These are phyloP conservation scores for Armadillidium nasatum DNA, from an alignment of 1,140 invertebrate genomes.

Conservation along the genomic window DNA sequence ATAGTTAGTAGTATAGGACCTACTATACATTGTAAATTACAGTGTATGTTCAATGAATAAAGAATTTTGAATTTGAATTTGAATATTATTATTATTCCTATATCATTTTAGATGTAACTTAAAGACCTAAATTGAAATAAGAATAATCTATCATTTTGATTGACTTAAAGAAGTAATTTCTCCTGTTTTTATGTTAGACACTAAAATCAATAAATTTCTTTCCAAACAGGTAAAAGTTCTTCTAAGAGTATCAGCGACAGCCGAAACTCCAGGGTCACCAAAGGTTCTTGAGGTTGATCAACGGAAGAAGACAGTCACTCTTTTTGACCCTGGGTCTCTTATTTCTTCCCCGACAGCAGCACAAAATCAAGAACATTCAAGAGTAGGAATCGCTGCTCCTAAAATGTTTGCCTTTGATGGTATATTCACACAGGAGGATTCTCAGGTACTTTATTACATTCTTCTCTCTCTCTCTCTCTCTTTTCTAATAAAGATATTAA, in stretches of 20 bases:
- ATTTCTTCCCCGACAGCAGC: slow-evolving; percentile 46
- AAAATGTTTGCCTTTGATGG: slow-evolving; percentile 97
- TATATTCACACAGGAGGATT: slow-evolving; percentile 84
- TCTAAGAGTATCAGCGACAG: slow-evolving; percentile 32
- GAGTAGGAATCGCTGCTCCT: slow-evolving; percentile 75
- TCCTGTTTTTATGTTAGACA: too few species aligned
- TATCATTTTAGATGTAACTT: too few species aligned
- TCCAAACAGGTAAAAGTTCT: slow-evolving; percentile 40
- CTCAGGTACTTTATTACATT: slow-evolving; percentile 61
- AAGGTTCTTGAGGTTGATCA: slow-evolving; percentile 72
- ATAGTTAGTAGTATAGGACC: too few species aligned
- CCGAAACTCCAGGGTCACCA: slow-evolving; percentile 32
- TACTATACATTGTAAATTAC: too few species aligned
- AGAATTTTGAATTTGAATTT: too few species aligned
- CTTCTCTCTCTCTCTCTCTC: too few species aligned
- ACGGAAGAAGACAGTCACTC: slow-evolving; percentile 82
- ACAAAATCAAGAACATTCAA: slow-evolving; percentile 50
- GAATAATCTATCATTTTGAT: too few species aligned
- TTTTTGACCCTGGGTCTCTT: slow-evolving; percentile 68
- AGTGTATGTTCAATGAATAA: too few species aligned
- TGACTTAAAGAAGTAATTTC: too few species aligned
- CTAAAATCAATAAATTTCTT: neutral
- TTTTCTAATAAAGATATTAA: too few species aligned
- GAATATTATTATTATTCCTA: too few species aligned
- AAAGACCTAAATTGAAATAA: too few species aligned